phyloP scores from a whole-genome alignment of 1,140 invertebrate species.

The Cotesia vestalis region DNA sequence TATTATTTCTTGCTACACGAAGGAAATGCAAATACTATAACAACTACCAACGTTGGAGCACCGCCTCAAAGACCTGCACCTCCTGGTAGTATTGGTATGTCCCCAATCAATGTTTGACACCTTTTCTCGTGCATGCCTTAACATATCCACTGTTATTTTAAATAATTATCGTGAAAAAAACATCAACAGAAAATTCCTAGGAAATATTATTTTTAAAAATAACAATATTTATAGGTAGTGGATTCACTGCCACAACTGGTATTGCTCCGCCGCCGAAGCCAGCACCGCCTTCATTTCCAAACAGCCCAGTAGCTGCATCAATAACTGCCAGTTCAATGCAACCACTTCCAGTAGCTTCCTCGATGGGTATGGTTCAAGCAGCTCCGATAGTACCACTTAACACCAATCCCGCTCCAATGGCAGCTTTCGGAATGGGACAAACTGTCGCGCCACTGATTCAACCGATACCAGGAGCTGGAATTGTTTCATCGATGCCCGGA shows the following conservation, averaged over 20 bases:
- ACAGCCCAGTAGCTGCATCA: constrained; percentile 53
- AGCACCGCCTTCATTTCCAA: constrained; percentile 62
- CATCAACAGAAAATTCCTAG: background rate
- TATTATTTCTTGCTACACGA: constrained; percentile 53
- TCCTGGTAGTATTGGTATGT: constrained; percentile 64
- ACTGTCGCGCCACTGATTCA: constrained; percentile 38
- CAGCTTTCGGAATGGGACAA: constrained; percentile 59
- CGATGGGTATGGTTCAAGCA: constrained; percentile 53
- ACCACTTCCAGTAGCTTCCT: constrained; percentile 46
- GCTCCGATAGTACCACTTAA: constrained; percentile 57
- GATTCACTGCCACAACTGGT: constrained; percentile 54
- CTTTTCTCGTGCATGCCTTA: background rate
- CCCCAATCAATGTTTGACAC: background rate
- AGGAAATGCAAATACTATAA: constrained; percentile 51
- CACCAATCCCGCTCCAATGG: constrained; percentile 58
- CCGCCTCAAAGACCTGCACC: constrained; percentile 64
- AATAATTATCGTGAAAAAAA: constrained; percentile 14
- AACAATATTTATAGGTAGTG: constrained; percentile 48
- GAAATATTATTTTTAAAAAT: constrained; percentile 2
- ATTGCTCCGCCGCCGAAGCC: constrained; percentile 59
- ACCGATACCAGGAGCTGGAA: background rate
- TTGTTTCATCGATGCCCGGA: constrained; percentile 34
- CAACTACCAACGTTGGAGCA: constrained; percentile 48
- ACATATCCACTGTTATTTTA: background rate
- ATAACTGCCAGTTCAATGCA: constrained; percentile 50